Base-by-base conservation (phyloP, 2,113 vertebrate genomes). In the Aramus guarauna region DNA sequence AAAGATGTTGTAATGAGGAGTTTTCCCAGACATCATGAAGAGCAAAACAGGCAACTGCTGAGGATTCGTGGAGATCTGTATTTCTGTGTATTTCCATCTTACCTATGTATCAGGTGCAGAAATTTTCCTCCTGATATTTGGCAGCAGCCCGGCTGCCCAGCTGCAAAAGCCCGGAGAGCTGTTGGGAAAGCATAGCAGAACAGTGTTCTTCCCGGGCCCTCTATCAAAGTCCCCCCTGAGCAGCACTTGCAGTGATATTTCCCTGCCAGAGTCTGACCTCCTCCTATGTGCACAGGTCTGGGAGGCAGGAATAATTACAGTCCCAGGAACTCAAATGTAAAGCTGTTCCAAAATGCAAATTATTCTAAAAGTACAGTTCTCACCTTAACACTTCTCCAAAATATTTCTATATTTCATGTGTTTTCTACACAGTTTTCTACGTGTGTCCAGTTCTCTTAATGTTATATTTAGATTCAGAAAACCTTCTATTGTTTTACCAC, bases 221-320 rank as follows among this genome's bases (percentile, higher is more conserved):
- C 2, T 24, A 14, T 34, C 22, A 41, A 23, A 9, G 15, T 10
- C 6, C 4, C 83, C 39, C 1, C n/a, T n/a, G 0, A 32, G 15
- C 5, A 20, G 45, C 41, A 29, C 52, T 55, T 69, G 39, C 30
- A 30, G 34, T 15, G 53, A 10, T 17, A 9, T 63, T 75, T 24
- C 20, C 29, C 22, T 88, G 26, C 23, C 37, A 39, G 59, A 56
- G 15, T 9, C 41, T 64, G 6, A 47, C 23, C 45, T 66, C 37
- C 58, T 62, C 30, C 53, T 75, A 0, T 6, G 10, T 4, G 6
- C 34, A 48, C 53, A 76, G 12, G 36, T 58, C 32, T 64, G 58
- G 48, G 45, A 85, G 45, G 36, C 2, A 4, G 71, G 27, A 80
- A 23, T 67, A 69, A 56, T 41, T 34, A 13, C 5, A 53, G 37